Percentiles rank a stretch among this genome's conserved stretches.
These are phyloP conservation scores for Harpalus rufipes DNA, from an alignment of 2,888 invertebrate genomes.

Conservation along the genomic window DNA sequence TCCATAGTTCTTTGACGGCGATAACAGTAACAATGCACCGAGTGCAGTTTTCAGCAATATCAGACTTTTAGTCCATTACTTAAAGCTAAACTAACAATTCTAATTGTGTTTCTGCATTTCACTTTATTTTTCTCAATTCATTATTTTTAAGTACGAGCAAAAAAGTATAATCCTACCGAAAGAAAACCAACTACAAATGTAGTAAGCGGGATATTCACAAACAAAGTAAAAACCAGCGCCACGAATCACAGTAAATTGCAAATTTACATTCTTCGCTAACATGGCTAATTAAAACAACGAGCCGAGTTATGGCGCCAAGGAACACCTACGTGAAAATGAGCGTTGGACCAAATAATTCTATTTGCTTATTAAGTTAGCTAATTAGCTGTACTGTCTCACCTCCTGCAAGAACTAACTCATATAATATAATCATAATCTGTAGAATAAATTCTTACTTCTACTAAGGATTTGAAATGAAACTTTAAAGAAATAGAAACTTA, in stretches of 20 bases:
- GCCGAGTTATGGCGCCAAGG: constrained; percentile 33
- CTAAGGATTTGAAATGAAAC: neutral
- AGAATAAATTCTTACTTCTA: neutral
- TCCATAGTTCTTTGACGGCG: too few relatives aligned
- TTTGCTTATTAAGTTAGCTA: constrained; percentile 37
- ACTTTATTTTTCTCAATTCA: too few relatives aligned
- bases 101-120: too few relatives aligned
- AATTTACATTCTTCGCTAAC: constrained; percentile 49
- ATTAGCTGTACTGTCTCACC: constrained; percentile 19
- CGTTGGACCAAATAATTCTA: constrained; percentile 32
- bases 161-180: too few relatives aligned
- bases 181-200: too few relatives aligned
- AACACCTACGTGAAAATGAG: constrained; percentile 13
- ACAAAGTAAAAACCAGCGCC: neutral
- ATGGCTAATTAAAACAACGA: constrained; percentile 56
- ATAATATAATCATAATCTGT: neutral
- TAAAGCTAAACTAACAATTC: too few relatives aligned
- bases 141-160: too few relatives aligned
- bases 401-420: neutral
- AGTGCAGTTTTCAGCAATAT: too few relatives aligned
- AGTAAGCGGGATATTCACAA: too few relatives aligned
- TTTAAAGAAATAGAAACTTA: constrained; percentile 1
- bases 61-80: too few relatives aligned
- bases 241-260: constrained; percentile 54
- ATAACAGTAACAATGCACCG: too few relatives aligned